phyloP scores from a whole-genome alignment of 2,113 vertebrate genomes.

The Apteryx mantelli region DNA sequence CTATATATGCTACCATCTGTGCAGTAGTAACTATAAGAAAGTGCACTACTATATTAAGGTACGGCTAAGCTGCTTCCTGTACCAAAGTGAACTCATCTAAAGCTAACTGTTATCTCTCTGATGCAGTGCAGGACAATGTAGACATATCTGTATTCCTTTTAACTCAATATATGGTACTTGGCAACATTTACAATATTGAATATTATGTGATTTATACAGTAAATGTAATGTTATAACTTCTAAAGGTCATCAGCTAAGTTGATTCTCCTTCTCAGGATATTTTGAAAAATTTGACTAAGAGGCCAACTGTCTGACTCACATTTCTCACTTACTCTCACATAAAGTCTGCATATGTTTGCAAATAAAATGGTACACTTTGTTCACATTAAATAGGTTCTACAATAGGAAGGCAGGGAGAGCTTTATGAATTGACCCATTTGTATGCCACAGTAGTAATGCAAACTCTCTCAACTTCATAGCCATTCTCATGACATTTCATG shows the following conservation, averaged over 20 bases:
- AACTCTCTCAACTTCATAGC: neutral
- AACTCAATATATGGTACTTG: slow-evolving; percentile 26
- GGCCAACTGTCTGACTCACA: neutral
- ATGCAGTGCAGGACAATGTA: slow-evolving; percentile 43
- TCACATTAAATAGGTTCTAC: neutral
- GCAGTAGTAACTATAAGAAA: slow-evolving; percentile 9
- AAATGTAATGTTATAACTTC: neutral
- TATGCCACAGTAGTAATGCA: neutral
- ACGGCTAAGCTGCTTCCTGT: slow-evolving; percentile 16
- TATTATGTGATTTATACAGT: slow-evolving; percentile 60
- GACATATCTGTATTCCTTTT: slow-evolving; percentile 43
- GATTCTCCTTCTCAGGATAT: slow-evolving; percentile 13
- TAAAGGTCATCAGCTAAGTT: slow-evolving; percentile 53
- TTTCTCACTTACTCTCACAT: neutral
- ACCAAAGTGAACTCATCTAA: slow-evolving; percentile 38
- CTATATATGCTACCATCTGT: slow-evolving; percentile 24
- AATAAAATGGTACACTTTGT: neutral
- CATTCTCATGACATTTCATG: neutral
- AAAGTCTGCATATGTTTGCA: neutral
- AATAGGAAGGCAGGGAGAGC: neutral
- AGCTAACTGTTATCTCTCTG: slow-evolving; percentile 42
- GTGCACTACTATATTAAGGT: neutral
- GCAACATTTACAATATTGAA: slow-evolving; percentile 36
- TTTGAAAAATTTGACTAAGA: slow-evolving; percentile 37
- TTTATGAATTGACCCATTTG: neutral